Base-by-base conservation (phyloP, 2,888 invertebrate genomes). In the Caenorhabditis macrosperma region DNA sequence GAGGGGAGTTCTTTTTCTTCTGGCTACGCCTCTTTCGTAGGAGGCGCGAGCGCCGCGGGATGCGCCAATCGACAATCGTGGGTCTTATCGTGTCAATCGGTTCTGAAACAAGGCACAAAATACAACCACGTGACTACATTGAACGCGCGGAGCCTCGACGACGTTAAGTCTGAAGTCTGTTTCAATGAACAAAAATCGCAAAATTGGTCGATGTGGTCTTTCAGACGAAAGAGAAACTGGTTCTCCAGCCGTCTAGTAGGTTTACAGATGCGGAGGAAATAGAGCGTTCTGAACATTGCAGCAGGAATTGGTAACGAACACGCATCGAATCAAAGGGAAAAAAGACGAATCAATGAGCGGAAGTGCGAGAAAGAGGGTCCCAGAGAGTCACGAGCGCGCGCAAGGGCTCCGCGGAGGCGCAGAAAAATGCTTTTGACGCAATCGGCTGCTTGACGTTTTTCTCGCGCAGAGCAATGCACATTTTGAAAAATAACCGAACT, bases 1-100 rank as follows among this genome's bases (percentile, higher is more conserved):
- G 69, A 41, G 48, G 69, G 46, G 22, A 57, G 57, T 69, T 59
- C 48, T 41, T 22, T 9, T 30, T 12, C 22, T 69, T 22, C 54
- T 64, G 72, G 72, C 64, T 38, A 72, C 72, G 72, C 72, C 72
- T 72, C 35, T 46, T 61, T 71, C 63, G 71, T 54, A 46, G 63
- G 71, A 55, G 63, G 63, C 46, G 63, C 61, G 63, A 55, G 63
- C 44, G 60, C 35, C n/a, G 41, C 24, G 68, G 59, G 44, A 60
- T 48, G 60, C 69, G 41, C 38, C 69, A 59, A 48, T 57, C 15
- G 9, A 41, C 26, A 26, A 30, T 54, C 15, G 2, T 17, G 55
- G 2, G 63, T 33, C 64, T 54, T 61, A 57, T 64, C 61, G 46
- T 48, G 38, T 50, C 24, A 38, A 46, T 64, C 38, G 24, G 33